Evolutionary conservation across 2,797 vertebrate species (phyloP).

Genomic region (Malurus splendens): DNA sequence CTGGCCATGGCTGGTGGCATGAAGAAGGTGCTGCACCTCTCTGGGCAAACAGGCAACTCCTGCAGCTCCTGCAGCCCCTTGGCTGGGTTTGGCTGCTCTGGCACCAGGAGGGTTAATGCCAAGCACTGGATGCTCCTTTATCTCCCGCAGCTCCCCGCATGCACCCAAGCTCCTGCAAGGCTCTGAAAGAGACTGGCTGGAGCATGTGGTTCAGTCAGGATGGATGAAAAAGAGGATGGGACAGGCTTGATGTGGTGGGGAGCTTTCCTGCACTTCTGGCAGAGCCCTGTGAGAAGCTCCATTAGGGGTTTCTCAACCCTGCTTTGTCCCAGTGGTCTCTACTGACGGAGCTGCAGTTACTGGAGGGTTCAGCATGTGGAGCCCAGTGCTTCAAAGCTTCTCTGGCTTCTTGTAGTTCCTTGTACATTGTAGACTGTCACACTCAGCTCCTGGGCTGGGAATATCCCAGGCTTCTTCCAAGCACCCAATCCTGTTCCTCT

Average conservation of each 20-base stretch:
- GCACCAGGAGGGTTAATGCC: not conserved
- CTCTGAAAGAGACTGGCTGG: not conserved
- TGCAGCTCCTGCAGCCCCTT: not conserved
- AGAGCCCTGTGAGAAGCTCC: not conserved
- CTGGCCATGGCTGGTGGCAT: not conserved
- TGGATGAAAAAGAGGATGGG: not conserved
- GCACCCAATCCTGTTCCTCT: not conserved
- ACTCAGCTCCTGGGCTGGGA: not conserved
- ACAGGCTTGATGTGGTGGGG: not conserved
- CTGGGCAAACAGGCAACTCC: not conserved
- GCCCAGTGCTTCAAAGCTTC: constrained; percentile 55
- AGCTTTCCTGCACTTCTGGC: not conserved
- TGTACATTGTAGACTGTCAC: not conserved
- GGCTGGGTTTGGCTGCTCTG: not conserved
- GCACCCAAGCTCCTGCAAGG: not conserved
- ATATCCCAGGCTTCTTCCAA: not conserved
- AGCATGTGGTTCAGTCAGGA: not conserved
- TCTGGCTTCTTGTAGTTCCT: constrained; percentile 21
- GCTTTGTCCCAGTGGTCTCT: not conserved
- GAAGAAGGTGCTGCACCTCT: not conserved
- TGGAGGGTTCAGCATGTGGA: not conserved
- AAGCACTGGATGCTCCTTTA: not conserved
- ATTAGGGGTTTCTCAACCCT: not conserved
- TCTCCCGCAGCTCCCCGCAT: not conserved
- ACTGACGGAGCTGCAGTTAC: not conserved